Conservation (phyloP, 2,797 vertebrate species). For the Tinamus major region DNA sequence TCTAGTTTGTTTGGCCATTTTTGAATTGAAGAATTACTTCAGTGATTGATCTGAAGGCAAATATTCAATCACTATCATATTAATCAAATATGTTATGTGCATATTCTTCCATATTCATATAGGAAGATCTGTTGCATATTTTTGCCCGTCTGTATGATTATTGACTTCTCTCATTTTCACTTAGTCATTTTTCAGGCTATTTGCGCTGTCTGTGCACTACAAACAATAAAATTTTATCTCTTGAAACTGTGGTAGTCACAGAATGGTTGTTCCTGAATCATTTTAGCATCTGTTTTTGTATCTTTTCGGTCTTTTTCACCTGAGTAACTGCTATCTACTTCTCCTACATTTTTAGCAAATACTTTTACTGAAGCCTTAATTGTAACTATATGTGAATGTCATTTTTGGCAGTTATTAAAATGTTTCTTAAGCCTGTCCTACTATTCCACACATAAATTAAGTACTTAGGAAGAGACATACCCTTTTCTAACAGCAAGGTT, state of each 20-base stretch:
- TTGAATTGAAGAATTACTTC: neutral
- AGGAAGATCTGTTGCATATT: neutral
- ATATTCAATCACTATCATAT: neutral
- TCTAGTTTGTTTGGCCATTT: neutral
- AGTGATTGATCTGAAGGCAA: neutral
- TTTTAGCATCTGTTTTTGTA: neutral
- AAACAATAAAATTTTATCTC: neutral
- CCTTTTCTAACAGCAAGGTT: neutral
- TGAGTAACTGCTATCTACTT: neutral
- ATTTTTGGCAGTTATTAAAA: neutral
- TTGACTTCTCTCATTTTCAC: neutral
- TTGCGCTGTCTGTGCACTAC: neutral
- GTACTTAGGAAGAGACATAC: neutral
- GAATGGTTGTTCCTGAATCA: neutral
- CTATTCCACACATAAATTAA: neutral
- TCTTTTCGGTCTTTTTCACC: neutral
- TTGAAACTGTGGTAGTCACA: neutral
- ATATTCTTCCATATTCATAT: rapidly evolving
- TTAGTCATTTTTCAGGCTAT: neutral
- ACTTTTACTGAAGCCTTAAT: neutral
- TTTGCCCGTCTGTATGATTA: neutral
- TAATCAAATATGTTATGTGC: neutral
- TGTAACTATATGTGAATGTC: neutral
- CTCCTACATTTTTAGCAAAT: neutral
- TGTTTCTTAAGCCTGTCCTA: neutral